These are phyloP conservation scores for Temnothorax unifasciatus DNA, from an alignment of 2,888 invertebrate species.

Conservation along the genomic window DNA sequence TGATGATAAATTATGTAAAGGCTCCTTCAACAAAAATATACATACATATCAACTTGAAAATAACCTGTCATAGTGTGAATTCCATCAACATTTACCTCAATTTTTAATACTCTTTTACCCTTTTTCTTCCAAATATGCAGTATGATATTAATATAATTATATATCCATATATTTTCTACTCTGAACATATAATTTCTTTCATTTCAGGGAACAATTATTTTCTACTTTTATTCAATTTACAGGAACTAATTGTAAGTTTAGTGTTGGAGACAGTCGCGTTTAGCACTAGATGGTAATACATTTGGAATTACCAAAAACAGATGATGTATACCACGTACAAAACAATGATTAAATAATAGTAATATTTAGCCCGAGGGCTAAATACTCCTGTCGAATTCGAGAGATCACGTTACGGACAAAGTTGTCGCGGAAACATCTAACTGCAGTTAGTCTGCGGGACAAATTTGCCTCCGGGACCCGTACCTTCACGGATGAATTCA, in stretches of 20 bases:
- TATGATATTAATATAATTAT: not conserved
- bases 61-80: not conserved
- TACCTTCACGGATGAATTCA: conserved; percentile 47
- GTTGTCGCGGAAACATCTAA: conserved; percentile 49
- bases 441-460: conserved; percentile 48
- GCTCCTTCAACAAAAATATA: not conserved
- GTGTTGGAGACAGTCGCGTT: not conserved
- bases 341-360: conserved; percentile 46
- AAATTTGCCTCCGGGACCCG: conserved; percentile 43
- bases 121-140: not conserved
- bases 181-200: not conserved
- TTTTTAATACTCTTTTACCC: not conserved
- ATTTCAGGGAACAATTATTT: not conserved
- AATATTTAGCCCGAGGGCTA: not conserved
- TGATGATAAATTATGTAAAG: not conserved
- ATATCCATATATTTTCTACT: not conserved
- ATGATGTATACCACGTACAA: conserved; percentile 6
- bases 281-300: not conserved
- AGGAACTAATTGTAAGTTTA: not conserved
- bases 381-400: conserved; percentile 25
- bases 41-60: not conserved
- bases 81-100: not conserved
- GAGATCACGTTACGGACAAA: conserved; percentile 40
- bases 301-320: conserved; percentile 4
- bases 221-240: not conserved